Percentiles rank a stretch among this genome's conserved stretches.
Evolutionary conservation across 2,797 vertebrate genomes (phyloP).

Genomic region (Neosilurus mollespiculum): DNA sequence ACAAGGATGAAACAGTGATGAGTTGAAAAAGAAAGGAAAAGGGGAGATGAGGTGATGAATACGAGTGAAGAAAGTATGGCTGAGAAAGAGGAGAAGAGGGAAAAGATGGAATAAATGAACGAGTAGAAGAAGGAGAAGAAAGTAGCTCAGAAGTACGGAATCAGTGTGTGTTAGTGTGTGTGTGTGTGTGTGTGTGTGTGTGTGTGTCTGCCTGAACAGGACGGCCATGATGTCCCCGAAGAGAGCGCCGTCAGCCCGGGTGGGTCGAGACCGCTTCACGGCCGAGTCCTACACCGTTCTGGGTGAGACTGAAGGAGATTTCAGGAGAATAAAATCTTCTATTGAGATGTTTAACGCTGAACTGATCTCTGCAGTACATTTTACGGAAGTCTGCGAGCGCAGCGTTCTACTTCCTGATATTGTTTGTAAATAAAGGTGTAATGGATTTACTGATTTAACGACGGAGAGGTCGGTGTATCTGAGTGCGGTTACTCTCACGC

Average conservation of each 20-base stretch:
- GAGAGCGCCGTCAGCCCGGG: slow-evolving; percentile 80
- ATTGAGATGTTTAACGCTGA: neutral
- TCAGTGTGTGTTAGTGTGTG: too few relatives aligned
- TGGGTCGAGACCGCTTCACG: slow-evolving; percentile 88
- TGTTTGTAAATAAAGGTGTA: neutral
- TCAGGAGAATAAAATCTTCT: neutral
- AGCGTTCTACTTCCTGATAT: neutral
- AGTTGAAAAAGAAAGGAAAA: neutral
- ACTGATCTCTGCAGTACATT: neutral
- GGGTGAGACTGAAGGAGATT: slow-evolving; percentile 70
- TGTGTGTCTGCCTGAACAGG: slow-evolving; percentile 64
- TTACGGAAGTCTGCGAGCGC: neutral
- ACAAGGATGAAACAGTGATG: neutral
- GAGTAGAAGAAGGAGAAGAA: neutral
- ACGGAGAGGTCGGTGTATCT: neutral
- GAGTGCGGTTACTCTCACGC: neutral
- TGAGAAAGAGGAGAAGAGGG: neutral
- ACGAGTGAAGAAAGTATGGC: neutral
- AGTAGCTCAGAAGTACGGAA: neutral
- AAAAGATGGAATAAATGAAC: neutral
- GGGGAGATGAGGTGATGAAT: neutral
- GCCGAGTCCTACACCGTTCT: slow-evolving; percentile 95
- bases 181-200: too few relatives aligned
- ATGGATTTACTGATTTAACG: neutral
- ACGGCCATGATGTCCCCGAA: slow-evolving; percentile 87